phyloP scores from a whole-genome alignment of 2,888 invertebrate species.

The Oscheius onirici region DNA sequence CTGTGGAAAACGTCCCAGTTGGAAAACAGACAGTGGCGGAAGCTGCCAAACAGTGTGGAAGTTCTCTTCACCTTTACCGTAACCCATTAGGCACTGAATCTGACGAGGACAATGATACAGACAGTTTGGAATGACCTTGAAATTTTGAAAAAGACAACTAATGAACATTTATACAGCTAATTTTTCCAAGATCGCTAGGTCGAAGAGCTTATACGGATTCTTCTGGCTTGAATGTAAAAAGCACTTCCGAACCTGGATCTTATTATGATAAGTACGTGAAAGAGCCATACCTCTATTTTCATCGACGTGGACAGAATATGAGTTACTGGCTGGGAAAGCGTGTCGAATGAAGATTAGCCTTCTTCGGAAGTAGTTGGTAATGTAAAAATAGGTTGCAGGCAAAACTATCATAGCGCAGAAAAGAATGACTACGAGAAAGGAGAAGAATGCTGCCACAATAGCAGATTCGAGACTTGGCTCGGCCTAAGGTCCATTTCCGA shows the following conservation, averaged over 20 bases:
- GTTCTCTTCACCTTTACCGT: constrained; percentile 50
- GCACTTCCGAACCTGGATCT: too few relatives aligned
- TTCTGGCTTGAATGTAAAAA: too few relatives aligned
- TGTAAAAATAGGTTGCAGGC: neutral
- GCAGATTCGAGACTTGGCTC: neutral
- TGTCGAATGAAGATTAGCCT: neutral
- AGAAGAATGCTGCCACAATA: neutral
- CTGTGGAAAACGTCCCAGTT: constrained; percentile 47
- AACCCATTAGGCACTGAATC: constrained; percentile 63
- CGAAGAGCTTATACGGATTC: too few relatives aligned
- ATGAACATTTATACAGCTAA: too few relatives aligned
- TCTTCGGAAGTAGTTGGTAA: neutral
- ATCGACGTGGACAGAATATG: too few relatives aligned
- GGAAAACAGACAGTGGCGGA: constrained; percentile 71
- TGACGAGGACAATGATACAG: constrained; percentile 50
- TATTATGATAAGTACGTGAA: too few relatives aligned
- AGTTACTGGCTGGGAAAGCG: neutral
- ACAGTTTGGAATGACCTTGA: constrained; percentile 29
- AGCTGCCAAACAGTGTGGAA: constrained; percentile 60
- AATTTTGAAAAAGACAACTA: too few relatives aligned
- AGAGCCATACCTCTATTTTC: too few relatives aligned
- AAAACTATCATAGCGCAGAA: neutral
- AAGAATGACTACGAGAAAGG: neutral
- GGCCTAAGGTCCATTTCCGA: neutral
- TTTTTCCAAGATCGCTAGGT: too few relatives aligned